These are phyloP conservation scores for Boloria euphrosyne DNA, from an alignment of 2,888 invertebrate genomes.

Conservation along the genomic window DNA sequence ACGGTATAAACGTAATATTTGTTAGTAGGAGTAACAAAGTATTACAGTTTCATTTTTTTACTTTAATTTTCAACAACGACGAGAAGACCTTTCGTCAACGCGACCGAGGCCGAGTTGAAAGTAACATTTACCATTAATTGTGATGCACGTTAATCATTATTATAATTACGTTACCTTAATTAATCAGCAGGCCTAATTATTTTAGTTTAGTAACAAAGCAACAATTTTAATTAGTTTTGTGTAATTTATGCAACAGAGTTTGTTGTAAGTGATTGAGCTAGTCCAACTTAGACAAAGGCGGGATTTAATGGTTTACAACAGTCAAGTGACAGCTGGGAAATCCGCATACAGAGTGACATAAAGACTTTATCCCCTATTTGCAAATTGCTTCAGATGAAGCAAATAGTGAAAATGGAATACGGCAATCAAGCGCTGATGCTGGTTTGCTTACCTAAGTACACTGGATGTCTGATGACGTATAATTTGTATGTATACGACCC, in stretches of 20 bases:
- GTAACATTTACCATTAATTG: no score
- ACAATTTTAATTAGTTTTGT: neutral
- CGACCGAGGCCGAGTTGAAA: no score
- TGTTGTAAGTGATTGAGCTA: neutral
- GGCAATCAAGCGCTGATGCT: conserved; percentile 24
- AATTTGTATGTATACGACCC: neutral
- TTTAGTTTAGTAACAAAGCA: no score
- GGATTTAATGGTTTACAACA: neutral
- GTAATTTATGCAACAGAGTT: neutral
- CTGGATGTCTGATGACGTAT: conserved; percentile 16
- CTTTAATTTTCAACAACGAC: no score
- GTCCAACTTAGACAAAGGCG: neutral
- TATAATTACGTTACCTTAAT: no score
- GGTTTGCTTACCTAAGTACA: conserved; percentile 29
- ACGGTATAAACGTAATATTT: no score
- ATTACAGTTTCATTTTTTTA: no score
- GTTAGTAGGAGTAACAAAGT: no score
- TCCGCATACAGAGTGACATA: conserved; percentile 1
- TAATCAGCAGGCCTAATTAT: no score
- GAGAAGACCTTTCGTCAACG: no score
- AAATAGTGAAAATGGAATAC: conserved; percentile 24
- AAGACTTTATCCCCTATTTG: conserved; percentile 6
- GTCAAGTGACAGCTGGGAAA: neutral
- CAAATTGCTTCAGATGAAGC: conserved; percentile 10
- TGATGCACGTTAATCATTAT: no score